These are phyloP conservation scores for Palythoa grandiflora DNA, from an alignment of 92 coral and sea anemone genomes.

Conservation along the genomic window DNA sequence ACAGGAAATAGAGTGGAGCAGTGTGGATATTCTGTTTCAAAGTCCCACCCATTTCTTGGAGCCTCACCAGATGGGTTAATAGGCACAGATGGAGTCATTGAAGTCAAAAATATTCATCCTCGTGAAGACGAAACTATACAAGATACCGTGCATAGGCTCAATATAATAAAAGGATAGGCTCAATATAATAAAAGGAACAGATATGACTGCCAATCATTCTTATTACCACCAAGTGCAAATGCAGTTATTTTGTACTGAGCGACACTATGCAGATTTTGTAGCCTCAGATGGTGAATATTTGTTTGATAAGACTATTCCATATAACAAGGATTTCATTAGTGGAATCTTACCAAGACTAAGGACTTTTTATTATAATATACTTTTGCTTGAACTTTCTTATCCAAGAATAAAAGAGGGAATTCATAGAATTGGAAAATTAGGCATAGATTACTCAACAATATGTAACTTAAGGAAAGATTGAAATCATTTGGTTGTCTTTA, in stretches of 20 bases:
- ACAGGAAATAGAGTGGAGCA: constrained; percentile 56
- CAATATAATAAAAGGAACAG: constrained; percentile 45
- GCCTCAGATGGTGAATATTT: constrained; percentile 61
- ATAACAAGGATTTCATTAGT: constrained; percentile 48
- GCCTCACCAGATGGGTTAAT: constrained; percentile 75
- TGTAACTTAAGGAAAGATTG: background rate
- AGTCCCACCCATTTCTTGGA: constrained; percentile 64
- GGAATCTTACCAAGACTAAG: constrained; percentile 58
- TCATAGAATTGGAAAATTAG: background rate
- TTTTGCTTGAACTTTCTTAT: constrained; percentile 56
- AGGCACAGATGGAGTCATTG: constrained; percentile 58
- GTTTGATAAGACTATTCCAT: constrained; percentile 46
- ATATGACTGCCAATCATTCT: constrained; percentile 56
- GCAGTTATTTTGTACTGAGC: constrained; percentile 69
- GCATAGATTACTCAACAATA: background rate
- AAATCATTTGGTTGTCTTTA: constrained; percentile 15
- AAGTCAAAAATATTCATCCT: constrained; percentile 61
- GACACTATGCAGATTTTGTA: constrained; percentile 68
- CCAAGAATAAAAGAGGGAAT: background rate
- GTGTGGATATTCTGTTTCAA: constrained; percentile 73
- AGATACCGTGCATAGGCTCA: constrained; percentile 63
- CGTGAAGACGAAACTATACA: constrained; percentile 51
- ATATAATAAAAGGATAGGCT: too few species aligned
- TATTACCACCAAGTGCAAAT: constrained; percentile 66
- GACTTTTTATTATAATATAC: constrained; percentile 50